phyloP scores from a whole-genome alignment of 1,140 invertebrate genomes.

The Sycobia sp. region DNA sequence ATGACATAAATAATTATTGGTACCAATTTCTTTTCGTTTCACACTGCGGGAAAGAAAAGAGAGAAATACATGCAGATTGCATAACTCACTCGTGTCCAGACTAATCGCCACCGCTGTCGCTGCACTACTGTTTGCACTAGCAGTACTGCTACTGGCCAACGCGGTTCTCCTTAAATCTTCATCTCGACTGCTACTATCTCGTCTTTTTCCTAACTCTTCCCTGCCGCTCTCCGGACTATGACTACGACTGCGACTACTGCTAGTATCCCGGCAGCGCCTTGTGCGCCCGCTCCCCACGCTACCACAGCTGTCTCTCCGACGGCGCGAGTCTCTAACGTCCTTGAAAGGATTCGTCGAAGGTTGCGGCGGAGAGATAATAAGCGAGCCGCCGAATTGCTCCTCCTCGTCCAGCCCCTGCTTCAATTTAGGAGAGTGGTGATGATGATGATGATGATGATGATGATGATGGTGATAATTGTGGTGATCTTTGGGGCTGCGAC shows the following conservation, averaged over 20 bases:
- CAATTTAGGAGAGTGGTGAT: slow-evolving; percentile 3
- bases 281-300: not conserved
- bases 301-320: not conserved
- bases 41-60: no score
- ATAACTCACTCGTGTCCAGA: slow-evolving; percentile 55
- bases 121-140: not conserved
- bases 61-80: no score
- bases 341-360: slow-evolving; percentile 54
- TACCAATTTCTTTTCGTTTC: no score
- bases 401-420: slow-evolving; percentile 46
- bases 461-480: slow-evolving; percentile 1
- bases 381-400: slow-evolving; percentile 55
- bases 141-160: slow-evolving; percentile 22
- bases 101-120: slow-evolving; percentile 5
- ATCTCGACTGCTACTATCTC: slow-evolving; percentile 45
- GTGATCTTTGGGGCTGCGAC: slow-evolving; percentile 2
- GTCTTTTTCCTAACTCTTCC: not conserved
- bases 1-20: no score
- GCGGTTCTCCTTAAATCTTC: slow-evolving; percentile 54
- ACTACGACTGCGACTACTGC: not conserved
- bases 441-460: slow-evolving; percentile 14
- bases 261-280: not conserved
- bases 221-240: not conserved
- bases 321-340: slow-evolving; percentile 57
- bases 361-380: slow-evolving; percentile 58